phyloP scores from a whole-genome alignment of 2,888 invertebrate genomes.

The Drosophila acutilabella region DNA sequence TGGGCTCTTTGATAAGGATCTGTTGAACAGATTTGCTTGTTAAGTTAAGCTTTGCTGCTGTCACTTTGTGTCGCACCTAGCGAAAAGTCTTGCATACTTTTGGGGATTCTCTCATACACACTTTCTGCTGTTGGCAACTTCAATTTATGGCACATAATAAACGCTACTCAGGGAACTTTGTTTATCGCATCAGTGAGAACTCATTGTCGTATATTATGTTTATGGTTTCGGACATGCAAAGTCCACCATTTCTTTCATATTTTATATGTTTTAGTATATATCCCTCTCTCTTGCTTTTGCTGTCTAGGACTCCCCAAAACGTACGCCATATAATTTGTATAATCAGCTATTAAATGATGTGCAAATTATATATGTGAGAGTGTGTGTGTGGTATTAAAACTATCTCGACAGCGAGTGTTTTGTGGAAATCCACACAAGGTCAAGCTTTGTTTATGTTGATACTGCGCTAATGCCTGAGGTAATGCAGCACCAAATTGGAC shows the following conservation, averaged over 20 bases:
- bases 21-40: neutral
- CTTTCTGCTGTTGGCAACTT: slow-evolving; percentile 18
- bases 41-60: slow-evolving; percentile 3
- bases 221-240: slow-evolving; percentile 75
- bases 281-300: neutral
- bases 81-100: slow-evolving; percentile 3
- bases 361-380: slow-evolving; percentile 49
- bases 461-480: slow-evolving; percentile 32
- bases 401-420: neutral
- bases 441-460: slow-evolving; percentile 25
- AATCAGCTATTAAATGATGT: slow-evolving; percentile 77
- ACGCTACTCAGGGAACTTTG: slow-evolving; percentile 57
- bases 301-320: slow-evolving; percentile 18
- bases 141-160: slow-evolving; percentile 70
- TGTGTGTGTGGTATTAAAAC: slow-evolving; percentile 26
- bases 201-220: slow-evolving; percentile 63
- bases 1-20: neutral
- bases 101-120: neutral
- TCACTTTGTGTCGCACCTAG: neutral
- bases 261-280: neutral
- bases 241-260: neutral
- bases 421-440: slow-evolving; percentile 39
- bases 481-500: slow-evolving; percentile 36
- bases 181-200: slow-evolving; percentile 32
- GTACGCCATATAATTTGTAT: slow-evolving; percentile 60